Evolutionary conservation across 2,888 invertebrate species (phyloP).

Genomic region (Calameuta pallipes): DNA sequence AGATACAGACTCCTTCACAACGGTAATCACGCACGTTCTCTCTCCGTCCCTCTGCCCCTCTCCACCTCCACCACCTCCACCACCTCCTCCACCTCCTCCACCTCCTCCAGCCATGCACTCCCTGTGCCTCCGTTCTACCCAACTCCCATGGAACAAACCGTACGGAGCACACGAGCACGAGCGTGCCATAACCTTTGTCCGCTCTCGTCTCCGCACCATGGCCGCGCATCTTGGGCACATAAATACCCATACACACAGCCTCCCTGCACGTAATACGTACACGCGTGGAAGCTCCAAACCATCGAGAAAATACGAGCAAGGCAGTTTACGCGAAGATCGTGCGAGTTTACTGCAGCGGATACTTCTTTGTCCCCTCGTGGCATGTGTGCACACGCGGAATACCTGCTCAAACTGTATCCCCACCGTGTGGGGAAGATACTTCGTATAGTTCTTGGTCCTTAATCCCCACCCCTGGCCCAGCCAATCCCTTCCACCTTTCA

Average conservation of each 20-base stretch:
- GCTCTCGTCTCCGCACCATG: background rate
- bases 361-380: conserved; percentile 41
- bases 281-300: background rate
- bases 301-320: conserved; percentile 23
- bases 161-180: conserved; percentile 18
- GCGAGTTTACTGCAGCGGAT: conserved; percentile 39
- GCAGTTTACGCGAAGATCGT: conserved; percentile 42
- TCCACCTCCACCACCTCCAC: too few species aligned
- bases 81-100: background rate
- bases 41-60: conserved; percentile 7
- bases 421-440: background rate
- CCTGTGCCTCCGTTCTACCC: too few species aligned
- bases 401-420: background rate
- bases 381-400: conserved; percentile 5
- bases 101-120: too few species aligned
- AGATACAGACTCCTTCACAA: too few species aligned
- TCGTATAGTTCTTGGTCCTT: background rate
- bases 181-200: conserved; percentile 2
- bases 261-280: background rate
- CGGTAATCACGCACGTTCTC: conserved; percentile 5
- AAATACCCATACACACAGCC: too few species aligned
- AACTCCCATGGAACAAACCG: conserved; percentile 9
- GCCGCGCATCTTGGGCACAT: background rate
- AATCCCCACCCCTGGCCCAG: too few species aligned
- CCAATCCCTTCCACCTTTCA: too few species aligned